A percentile compares a stretch with the other conserved stretches of the same genome.
Conservation (phyloP, 2,797 vertebrate species). For the Anas flavirostris region DNA sequence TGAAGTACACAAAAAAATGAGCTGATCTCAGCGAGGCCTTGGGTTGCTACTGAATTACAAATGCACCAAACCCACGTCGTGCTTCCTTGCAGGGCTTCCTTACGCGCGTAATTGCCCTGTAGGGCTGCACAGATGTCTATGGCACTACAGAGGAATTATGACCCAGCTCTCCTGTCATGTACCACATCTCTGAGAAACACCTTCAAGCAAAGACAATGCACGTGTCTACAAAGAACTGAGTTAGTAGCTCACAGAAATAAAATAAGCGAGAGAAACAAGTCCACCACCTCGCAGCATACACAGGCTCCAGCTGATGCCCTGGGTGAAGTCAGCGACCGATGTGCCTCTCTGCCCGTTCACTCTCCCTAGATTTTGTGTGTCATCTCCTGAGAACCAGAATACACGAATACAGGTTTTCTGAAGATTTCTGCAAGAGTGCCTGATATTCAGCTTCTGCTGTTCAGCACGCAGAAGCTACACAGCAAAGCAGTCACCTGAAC, state of each 20-base stretch:
- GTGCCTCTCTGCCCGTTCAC: too few species aligned
- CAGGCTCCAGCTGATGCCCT: not conserved
- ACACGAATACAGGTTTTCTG: constrained; percentile 35
- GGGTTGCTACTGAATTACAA: not conserved
- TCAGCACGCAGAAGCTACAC: not conserved
- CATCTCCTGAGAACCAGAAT: constrained; percentile 41
- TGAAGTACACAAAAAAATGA: not conserved
- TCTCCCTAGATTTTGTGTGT: too few species aligned
- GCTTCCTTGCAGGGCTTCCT: fast-evolving
- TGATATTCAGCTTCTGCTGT: constrained; percentile 18
- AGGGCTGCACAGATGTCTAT: fast-evolving
- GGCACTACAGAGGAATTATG: fast-evolving
- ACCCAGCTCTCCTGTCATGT: not conserved
- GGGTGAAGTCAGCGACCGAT: not conserved
- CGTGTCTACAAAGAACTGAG: not conserved
- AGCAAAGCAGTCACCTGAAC: not conserved
- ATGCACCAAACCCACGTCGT: fast-evolving
- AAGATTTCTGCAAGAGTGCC: constrained; percentile 31
- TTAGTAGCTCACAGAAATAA: not conserved
- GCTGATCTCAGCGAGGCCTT: not conserved
- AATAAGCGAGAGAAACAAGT: not conserved
- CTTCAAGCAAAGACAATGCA: not conserved
- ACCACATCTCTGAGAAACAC: not conserved
- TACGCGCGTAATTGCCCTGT: fast-evolving
- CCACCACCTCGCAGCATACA: not conserved